phyloP scores from a whole-genome alignment of 2,797 vertebrate genomes.

The Coluber constrictor region DNA sequence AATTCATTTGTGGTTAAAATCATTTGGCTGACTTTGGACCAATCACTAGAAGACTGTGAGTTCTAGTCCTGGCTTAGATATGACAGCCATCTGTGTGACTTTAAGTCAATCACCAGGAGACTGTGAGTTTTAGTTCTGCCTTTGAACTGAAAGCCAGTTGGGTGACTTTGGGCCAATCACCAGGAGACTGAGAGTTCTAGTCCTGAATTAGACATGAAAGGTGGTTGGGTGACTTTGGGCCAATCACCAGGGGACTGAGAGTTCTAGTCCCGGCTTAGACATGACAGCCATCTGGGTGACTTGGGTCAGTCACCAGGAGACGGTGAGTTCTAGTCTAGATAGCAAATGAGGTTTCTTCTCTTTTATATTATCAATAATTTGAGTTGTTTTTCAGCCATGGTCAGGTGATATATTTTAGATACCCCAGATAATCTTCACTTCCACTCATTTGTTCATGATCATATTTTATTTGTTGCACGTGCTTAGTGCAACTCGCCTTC shows the following conservation, averaged over 20 bases:
- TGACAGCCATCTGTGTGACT: neutral
- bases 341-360: neutral
- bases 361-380: neutral
- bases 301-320: neutral
- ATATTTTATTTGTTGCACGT: neutral
- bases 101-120: neutral
- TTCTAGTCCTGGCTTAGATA: no score
- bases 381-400: neutral
- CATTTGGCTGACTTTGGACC: neutral
- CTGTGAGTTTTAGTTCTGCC: neutral
- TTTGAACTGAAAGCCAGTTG: neutral
- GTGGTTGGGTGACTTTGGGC: neutral
- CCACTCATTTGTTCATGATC: neutral
- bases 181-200: neutral
- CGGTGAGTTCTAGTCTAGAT: neutral
- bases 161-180: no score
- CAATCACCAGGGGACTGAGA: neutral
- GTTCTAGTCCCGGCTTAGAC: neutral
- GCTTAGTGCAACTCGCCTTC: neutral
- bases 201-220: neutral
- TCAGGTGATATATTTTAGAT: neutral
- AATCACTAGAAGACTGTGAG: neutral
- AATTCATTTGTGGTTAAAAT: neutral
- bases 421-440: neutral
- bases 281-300: neutral